phyloP scores from a whole-genome alignment of 2,797 vertebrate species.

The Molossus molossus region DNA sequence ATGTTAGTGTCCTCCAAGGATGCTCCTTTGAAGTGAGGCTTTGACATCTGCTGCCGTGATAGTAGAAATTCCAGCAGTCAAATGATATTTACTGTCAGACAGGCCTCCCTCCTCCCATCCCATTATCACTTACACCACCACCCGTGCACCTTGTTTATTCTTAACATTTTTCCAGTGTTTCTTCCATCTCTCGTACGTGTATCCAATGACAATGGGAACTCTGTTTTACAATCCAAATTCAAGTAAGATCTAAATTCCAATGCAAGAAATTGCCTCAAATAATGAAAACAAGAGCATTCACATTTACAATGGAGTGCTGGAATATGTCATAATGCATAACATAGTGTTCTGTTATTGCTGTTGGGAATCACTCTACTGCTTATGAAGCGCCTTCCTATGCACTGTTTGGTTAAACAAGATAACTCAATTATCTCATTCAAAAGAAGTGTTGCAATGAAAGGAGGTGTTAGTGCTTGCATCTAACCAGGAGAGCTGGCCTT shows the following conservation, averaged over 20 bases:
- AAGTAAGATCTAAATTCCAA: constrained; percentile 50
- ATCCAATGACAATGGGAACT: constrained; percentile 11
- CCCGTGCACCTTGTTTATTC: not conserved
- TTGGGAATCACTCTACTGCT: constrained; percentile 34
- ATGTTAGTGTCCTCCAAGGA: not conserved
- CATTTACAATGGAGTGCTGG: not conserved
- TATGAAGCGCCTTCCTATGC: constrained; percentile 2
- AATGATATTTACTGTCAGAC: not conserved
- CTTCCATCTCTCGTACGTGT: not conserved
- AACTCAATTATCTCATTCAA: not conserved
- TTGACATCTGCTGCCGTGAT: not conserved
- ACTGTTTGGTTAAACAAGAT: not conserved
- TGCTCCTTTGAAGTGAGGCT: not conserved
- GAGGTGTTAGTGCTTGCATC: not conserved
- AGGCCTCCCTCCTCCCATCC: not conserved
- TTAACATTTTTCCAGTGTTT: not conserved
- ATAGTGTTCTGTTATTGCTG: not conserved
- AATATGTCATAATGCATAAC: constrained; percentile 17
- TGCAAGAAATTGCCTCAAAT: constrained; percentile 9
- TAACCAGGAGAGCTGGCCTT: not conserved
- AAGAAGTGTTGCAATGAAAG: constrained; percentile 21
- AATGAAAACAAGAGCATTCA: constrained; percentile 48
- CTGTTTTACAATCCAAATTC: constrained; percentile 7
- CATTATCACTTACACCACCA: not conserved
- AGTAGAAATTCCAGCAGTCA: not conserved